Evolutionary conservation across 2,888 invertebrate genomes (phyloP).

Genomic region (Stenodera caucasica): DNA sequence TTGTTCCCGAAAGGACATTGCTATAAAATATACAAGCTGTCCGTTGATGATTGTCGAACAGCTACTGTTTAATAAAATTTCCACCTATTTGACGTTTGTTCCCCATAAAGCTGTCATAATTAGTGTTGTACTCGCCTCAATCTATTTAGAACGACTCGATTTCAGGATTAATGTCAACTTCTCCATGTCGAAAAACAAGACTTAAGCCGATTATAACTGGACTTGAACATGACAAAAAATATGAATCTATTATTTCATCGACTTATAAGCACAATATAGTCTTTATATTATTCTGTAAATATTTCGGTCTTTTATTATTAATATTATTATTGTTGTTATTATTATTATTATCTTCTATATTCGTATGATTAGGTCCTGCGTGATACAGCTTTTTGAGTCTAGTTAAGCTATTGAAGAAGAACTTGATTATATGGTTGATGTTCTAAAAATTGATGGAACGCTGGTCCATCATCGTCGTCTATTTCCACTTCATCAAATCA

Average conservation of each 20-base stretch:
- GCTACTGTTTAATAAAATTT: neutral
- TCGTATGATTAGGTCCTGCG: neutral
- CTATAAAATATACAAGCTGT: too few species aligned
- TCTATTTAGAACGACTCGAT: neutral
- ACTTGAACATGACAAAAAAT: neutral
- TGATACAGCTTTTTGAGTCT: neutral
- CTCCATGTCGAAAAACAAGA: neutral
- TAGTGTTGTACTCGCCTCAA: neutral
- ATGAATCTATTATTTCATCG: neutral
- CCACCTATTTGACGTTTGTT: neutral
- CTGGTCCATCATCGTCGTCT: neutral
- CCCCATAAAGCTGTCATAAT: neutral
- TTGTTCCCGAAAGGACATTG: too few species aligned
- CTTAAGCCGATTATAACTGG: neutral
- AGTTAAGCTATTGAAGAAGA: constrained; percentile 1
- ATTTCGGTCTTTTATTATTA: neutral
- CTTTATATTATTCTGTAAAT: neutral
- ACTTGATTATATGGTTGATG: neutral
- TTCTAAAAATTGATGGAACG: neutral
- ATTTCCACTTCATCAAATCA: neutral
- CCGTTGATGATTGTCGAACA: too few species aligned
- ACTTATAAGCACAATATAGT: neutral
- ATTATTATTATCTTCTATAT: too few species aligned
- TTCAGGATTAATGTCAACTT: neutral
- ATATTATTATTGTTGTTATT: too few species aligned